A percentile compares a stretch with the other conserved stretches of the same genome.
phyloP scores from a whole-genome alignment of 2,888 invertebrate genomes.

The Netelia melanura region DNA sequence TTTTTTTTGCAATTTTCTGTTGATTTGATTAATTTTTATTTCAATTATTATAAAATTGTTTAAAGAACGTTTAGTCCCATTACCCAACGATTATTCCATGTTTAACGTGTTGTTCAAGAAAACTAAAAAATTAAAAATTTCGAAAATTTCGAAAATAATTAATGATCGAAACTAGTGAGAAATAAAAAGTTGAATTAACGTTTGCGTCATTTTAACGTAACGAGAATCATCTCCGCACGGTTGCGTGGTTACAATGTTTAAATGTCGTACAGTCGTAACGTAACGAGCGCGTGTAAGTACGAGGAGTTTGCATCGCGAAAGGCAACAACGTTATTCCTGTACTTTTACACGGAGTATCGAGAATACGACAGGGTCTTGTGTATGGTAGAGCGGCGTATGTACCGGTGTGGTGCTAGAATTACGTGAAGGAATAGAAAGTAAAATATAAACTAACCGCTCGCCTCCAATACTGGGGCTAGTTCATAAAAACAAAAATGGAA shows the following conservation, averaged over 20 bases:
- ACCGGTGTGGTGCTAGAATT: conserved; percentile 67
- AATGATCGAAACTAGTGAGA: neutral
- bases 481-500: conserved; percentile 22
- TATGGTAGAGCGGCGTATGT: conserved; percentile 37
- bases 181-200: neutral
- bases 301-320: conserved; percentile 41
- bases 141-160: neutral
- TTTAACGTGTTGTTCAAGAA: too few relatives aligned
- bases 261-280: neutral
- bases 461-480: conserved; percentile 27
- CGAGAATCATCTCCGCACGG: neutral
- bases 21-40: too few relatives aligned
- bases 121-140: neutral
- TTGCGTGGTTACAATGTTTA: neutral
- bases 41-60: too few relatives aligned
- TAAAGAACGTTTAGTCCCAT: too few relatives aligned
- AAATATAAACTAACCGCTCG: conserved; percentile 68
- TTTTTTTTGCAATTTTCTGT: neutral
- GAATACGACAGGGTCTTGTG: conserved; percentile 39
- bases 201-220: conserved; percentile 21
- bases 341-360: conserved; percentile 42
- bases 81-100: too few relatives aligned
- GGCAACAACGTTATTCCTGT: conserved; percentile 46
- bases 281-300: neutral
- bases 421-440: conserved; percentile 78